A percentile compares a stretch with the other conserved stretches of the same genome.
Conservation (phyloP, 2,113 vertebrate species). For the Rhineura floridana region DNA sequence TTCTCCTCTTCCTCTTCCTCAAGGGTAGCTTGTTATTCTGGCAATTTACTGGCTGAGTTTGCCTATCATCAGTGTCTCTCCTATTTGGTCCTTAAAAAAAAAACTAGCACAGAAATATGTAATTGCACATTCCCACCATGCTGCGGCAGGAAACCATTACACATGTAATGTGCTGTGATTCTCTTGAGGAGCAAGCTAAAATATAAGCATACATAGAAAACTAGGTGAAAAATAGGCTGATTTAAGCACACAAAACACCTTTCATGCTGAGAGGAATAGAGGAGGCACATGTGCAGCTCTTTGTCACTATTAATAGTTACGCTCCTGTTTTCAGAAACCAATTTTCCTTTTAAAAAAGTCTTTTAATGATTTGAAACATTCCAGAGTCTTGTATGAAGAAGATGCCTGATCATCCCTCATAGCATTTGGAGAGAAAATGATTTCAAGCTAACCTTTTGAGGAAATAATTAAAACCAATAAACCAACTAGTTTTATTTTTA, state of each 20-base stretch:
- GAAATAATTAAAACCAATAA: neutral
- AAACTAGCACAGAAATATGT: neutral
- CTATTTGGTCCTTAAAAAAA: neutral
- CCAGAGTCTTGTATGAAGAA: neutral
- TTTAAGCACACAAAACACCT: neutral
- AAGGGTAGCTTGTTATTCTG: neutral
- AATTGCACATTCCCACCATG: neutral
- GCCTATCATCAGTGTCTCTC: neutral
- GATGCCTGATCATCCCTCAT: neutral
- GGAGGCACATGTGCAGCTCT: neutral
- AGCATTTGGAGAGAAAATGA: neutral
- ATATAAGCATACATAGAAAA: neutral
- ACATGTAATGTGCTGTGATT: neutral
- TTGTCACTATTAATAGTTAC: neutral
- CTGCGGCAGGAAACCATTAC: neutral
- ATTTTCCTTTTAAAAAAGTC: no score
- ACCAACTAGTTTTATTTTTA: neutral
- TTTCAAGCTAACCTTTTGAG: neutral
- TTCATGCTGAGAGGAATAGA: neutral
- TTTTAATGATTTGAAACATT: neutral
- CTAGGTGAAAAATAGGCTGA: neutral
- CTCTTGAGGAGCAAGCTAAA: neutral
- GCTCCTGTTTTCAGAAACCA: no score
- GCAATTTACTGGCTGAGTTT: neutral
- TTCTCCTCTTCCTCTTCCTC: no score